Evolutionary conservation across 2,888 invertebrate genomes (phyloP).

Genomic region (Argynnis bischoffii): DNA sequence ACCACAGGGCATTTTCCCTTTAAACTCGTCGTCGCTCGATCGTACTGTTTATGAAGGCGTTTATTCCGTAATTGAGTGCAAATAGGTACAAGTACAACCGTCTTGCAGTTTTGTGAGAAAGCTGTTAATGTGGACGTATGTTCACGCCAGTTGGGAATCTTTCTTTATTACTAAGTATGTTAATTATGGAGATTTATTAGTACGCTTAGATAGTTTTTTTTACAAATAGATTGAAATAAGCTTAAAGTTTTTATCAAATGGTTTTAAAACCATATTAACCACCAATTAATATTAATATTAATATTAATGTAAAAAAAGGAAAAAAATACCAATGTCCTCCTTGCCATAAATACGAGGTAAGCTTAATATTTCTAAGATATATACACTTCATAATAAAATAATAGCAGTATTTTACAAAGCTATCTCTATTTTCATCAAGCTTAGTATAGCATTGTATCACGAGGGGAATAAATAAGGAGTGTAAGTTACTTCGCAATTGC

Average conservation of each 20-base stretch:
- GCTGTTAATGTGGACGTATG: constrained; percentile 12
- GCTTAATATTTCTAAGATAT: neutral
- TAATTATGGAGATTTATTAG: neutral
- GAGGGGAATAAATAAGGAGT: constrained; percentile 38
- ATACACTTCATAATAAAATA: constrained; percentile 14
- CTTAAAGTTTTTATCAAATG: too few species aligned
- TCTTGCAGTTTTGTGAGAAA: constrained; percentile 12
- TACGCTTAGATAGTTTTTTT: neutral
- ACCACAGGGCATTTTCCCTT: constrained; percentile 67
- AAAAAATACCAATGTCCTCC: too few species aligned
- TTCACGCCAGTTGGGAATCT: neutral
- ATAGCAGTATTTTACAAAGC: constrained; percentile 17
- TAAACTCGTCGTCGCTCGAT: constrained; percentile 47
- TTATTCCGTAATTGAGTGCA: constrained; percentile 52
- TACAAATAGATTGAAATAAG: too few species aligned
- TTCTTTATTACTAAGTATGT: neutral
- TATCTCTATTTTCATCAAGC: constrained; percentile 32
- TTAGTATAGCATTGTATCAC: constrained; percentile 27
- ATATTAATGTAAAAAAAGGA: too few species aligned
- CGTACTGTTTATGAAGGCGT: constrained; percentile 51
- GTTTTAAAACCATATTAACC: too few species aligned
- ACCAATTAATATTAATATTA: too few species aligned
- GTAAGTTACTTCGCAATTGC: constrained; percentile 52
- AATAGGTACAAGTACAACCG: constrained; percentile 7
- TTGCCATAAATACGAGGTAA: too few species aligned